Evolutionary conservation across 2,113 vertebrate genomes (phyloP), one percentile per base, ranked within the genome.

Genomic region (Nansenia antarctica): DNA sequence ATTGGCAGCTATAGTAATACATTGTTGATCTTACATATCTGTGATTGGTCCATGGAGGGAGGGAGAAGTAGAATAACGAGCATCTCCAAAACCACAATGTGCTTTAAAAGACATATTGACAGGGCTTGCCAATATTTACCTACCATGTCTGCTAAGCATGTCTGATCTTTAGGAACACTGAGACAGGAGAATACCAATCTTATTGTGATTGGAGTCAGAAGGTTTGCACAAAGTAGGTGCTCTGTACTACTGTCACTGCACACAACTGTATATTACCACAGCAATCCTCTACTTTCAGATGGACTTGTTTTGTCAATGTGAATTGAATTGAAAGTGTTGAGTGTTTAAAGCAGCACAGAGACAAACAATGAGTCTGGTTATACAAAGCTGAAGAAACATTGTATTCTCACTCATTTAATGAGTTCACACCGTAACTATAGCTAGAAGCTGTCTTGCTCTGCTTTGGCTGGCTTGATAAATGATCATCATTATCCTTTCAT

Each of bases 401-500:
- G 4, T 59, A 7, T 3, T n/a, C 14, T 32, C 18, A 59, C 15
- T 27, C 60, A 62, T 5, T 26, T 4, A 24, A 9, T 58, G 22
- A 62, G 60, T 24, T 62, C 20, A 26, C 26, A 22, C 14, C 37
- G 39, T 58, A 58, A 31, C 52, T 14, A 24, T 62, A 22, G 9
- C 26, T 31, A 42, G 15, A 18, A 35, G 31, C 9, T 53, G 18
- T 30, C 59, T 68, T 74, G 24, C 39, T 60, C 63, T 72, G 70
- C 76, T 73, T 82, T 71, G 62, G 78, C 69, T 77, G 15, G 6
- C 69, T 73, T 77, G 69, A 78, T 79, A 70, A 67, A 86, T 74
- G 71, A 76, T 80, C 58, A 72, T 64, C 54, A 74, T 80, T 69
- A 83, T 85, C 11, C 73, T 76, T 81, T 85, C 68, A 77, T 75